Evolutionary conservation across 1,140 invertebrate genomes (phyloP), one percentile per base, ranked within the genome.

Genomic region (Aradophagus sp.): DNA sequence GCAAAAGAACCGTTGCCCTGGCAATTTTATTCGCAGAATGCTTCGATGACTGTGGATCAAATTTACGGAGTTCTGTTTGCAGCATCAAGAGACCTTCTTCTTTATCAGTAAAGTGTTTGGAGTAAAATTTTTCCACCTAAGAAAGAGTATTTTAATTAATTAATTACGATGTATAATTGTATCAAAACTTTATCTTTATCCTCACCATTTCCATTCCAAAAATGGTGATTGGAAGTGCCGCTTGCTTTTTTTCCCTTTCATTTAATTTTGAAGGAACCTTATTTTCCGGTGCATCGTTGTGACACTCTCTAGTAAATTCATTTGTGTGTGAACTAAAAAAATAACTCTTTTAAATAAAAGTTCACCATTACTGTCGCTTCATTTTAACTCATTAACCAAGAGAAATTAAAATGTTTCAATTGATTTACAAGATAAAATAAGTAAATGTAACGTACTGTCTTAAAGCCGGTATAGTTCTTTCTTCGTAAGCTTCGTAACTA

Each of bases 51-150:
- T 82, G 82, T 23, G 77, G 76, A 74, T 89, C 80, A 66, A 90
- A 88, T 35, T 88, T 86, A 16, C 89, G 87, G 1, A 96, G 83
- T 66, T 93, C 91, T 44, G 92, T 90, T 31, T 93, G 90, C 3
- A 97, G 84, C 10, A 90, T 87, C 61, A 92, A 87, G 11, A 98
- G 77, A 0, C 95, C 95, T 74, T 97, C 95, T 78, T 97, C 95
- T 77, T 96, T 94, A 78, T 96, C 94, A 10, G 94, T 90, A 84
- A 93, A 97, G 73, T 95, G 95, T 79, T 97, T 96, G 1, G 95
- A 96, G 80, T 96, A 97, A 81, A 96, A 94, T 82, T 96, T 95
- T 79, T 97, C 94, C 2, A 97, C 93, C 93, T 58, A 31, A 48
- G 15, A 52, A 29, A 50, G 4, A 44, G 17, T 23, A 19, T 23